Evolutionary conservation across 1,140 invertebrate genomes (phyloP), one percentile per base, ranked within the genome.

Genomic region (Leptinotarsa lineolata): DNA sequence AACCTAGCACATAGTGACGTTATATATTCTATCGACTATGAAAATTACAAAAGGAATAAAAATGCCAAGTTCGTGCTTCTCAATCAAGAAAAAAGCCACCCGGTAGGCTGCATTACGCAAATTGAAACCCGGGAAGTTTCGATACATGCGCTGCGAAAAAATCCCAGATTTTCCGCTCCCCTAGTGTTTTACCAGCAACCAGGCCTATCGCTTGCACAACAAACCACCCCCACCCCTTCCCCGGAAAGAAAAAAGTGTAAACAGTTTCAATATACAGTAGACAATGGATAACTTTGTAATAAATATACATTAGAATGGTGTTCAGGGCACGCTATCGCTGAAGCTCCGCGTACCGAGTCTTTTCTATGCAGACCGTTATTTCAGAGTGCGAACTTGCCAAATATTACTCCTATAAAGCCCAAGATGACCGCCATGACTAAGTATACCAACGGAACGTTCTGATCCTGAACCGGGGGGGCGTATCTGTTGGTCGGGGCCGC

Each of bases 301-400:
- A 78, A 79, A 79, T 79, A 81, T 81, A 63, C 61, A 63, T 16
- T 54, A 54, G 16, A 54, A 21, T 45, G 48, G 48, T 54, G 48
- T 54, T 54, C 48, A 54, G 48, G 48, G 48, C 48, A 39, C 30
- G 30, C 30, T 39, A 39, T 39, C 8, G 30, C 30, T 39, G 30
- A 11, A 39, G 30, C 30, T 39, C 30, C 30, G 30, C 30, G 48
- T 18, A 54, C 4, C 48, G 73, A 48, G 30, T 54, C 61, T 21
- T 30, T 21, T 22, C 24, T 20, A 30, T 63, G 60, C n/a, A 44
- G 71, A 64, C 66, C 18, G 54, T 64, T 67, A 72, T 81, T 78
- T 83, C 82, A 83, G 77, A 83, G 82, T 77, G 80, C 76, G 71
- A 81, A 82, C 71, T 83, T 83, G 71, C 82, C 82, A 48, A 83